Evolutionary conservation across 2,113 vertebrate species (phyloP), one percentile per base, ranked within the genome.

Genomic region (Amazona guildingii): DNA sequence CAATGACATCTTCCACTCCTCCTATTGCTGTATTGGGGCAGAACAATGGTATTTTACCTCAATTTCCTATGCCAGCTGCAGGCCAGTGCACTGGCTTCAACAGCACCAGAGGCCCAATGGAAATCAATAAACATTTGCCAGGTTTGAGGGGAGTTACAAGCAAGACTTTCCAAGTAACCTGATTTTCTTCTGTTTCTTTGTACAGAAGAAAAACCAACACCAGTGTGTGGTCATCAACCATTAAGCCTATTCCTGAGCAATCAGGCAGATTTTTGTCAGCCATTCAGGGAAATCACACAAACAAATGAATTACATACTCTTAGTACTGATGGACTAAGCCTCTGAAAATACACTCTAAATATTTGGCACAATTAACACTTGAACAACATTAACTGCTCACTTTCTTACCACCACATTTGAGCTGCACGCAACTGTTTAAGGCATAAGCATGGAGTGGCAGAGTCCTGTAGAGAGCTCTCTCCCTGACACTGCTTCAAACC

Each of bases 401-500:
- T 92, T 87, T 70, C 70, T 64, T 64, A 87, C 49, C 4, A 1
- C 41, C 70, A 82, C 70, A 39, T 1, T 70, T 70, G 77, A 92
- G 63, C 51, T 70, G 70, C 49, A 70, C 57, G 70, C 77, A 76
- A 87, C 37, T 76, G n/a, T 77, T 92, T 64, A 82, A 87, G 57
- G 70, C 64, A 77, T 33, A 70, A 57, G 70, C 11, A 23, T 13
- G 13, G 23, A 57, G 70, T n/a, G 63, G 70, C 49, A 70, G 55
- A 70, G 33, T 29, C 33, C 4, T 76, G 63, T n/a, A 87, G 49
- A 57, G 64, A 82, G 33, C 19, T 82, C 49, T 57, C 70, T 82
- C 83, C 27, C 63, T 27, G 49, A 64, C 49, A 79, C 39, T 44
- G 41, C 74, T 94, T 97, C 88, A 94, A 91, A 87, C 17, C 41